Base-by-base conservation (phyloP, 2,888 invertebrate species). In the Cenopis cana region DNA sequence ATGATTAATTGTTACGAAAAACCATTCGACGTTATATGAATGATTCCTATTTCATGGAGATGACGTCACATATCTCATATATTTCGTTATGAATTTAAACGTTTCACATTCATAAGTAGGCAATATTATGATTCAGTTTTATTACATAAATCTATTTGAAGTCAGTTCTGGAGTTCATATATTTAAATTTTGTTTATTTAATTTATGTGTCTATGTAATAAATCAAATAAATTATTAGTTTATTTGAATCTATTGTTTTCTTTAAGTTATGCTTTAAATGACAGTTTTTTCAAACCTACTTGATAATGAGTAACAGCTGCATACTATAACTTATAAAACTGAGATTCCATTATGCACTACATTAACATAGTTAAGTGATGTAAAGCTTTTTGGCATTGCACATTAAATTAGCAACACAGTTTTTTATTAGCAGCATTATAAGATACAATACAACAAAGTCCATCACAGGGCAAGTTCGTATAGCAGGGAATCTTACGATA, bases 331-430 rank as follows among this genome's bases (percentile, higher is more conserved):
- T 11, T 29, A 29, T 8, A 55, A 17, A 29, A 10, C 41, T 2
- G 60, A 29, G 46, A 24, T 46, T 60, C 46, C 9, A n/a, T n/a
- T 24, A 41, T 11, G 14, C 14, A 59, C 20, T 10, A 56, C 33
- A 36, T 56, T 56, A 33, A 56, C 5, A 56, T 17, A n/a, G n/a
- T n/a, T n/a, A 60, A 60, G 41, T 9, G 36, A 36, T 12, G 18
- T 56, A 36, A 52, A 8, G 20, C 9, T 50, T 50, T 64, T 54
- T 64, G 52, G 52, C 52, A 64, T 64, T 64, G 14, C 20, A n/a
- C 6, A 20, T 64, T n/a, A 38, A 49, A 54, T 24, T 36, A 68
- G 50, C 20, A 59, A 24, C 49, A 57, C 49, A 57, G 14, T 18
- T 29, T 20, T n/a, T 33, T 33, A 50, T 17, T 33, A 46, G 46